phyloP scores from a whole-genome alignment of 2,113 vertebrate genomes.

The Psettodes erumei region DNA sequence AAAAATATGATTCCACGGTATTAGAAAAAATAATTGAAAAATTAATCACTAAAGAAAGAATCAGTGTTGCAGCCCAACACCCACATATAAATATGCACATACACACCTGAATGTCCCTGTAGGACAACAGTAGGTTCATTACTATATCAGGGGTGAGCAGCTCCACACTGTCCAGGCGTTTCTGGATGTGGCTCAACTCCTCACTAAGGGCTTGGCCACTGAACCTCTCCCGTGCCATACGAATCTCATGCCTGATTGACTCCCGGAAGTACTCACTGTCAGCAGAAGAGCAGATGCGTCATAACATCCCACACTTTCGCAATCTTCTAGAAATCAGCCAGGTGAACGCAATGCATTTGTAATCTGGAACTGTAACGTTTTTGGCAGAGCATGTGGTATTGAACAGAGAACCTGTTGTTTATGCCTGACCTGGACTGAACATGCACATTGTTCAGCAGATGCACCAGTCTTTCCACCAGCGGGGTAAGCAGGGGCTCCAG shows the following conservation, averaged over 20 bases:
- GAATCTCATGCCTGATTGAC: constrained; percentile 88
- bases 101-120: constrained; percentile 89
- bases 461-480: constrained; percentile 82
- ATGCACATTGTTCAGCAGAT: constrained; percentile 85
- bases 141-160: constrained; percentile 91
- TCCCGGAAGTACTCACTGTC: constrained; percentile 90
- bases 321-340: no score
- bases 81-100: neutral
- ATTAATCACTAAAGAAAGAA: neutral
- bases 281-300: neutral
- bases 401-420: neutral
- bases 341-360: neutral
- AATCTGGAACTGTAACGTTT: constrained; percentile 13
- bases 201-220: constrained; percentile 85
- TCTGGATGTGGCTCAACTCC: constrained; percentile 88
- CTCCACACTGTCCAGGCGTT: constrained; percentile 91
- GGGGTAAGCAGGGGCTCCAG: constrained; percentile 86
- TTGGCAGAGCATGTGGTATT: neutral
- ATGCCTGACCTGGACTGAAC: constrained; percentile 85
- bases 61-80: neutral
- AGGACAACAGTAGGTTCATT: constrained; percentile 91
- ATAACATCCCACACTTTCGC: neutral
- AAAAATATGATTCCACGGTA: neutral
- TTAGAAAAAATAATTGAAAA: neutral
- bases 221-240: constrained; percentile 87